phyloP scores from a whole-genome alignment of 2,113 vertebrate genomes.

The Isurus oxyrinchus region DNA sequence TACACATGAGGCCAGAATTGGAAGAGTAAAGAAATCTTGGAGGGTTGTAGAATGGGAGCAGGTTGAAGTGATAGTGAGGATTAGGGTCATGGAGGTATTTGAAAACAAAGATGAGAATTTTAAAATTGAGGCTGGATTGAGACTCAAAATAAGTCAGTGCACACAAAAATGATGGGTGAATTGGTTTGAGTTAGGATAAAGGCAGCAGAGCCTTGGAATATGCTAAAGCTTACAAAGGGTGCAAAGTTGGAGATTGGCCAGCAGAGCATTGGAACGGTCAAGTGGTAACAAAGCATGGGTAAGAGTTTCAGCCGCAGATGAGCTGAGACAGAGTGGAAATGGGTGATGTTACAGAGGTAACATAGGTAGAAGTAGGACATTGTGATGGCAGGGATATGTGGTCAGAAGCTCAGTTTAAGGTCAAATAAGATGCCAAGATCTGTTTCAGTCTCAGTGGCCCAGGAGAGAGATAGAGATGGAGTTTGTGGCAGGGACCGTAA shows the following conservation, averaged over 20 bases:
- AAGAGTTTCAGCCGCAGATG: not conserved
- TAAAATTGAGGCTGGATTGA: not conserved
- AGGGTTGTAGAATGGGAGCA: not conserved
- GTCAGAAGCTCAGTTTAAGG: not conserved
- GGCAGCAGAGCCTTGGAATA: not conserved
- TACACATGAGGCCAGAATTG: not conserved
- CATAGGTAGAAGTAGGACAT: not conserved
- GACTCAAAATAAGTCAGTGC: not conserved
- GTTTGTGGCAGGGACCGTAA: not conserved
- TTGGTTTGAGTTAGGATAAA: not conserved
- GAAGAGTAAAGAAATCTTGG: not conserved
- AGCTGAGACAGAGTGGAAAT: not conserved
- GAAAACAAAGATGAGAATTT: not conserved
- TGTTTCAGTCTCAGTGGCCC: not conserved
- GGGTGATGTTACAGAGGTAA: not conserved
- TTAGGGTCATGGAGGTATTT: not conserved
- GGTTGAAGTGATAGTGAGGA: not conserved
- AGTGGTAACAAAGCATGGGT: not conserved
- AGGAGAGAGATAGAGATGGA: not conserved
- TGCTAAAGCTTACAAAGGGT: not conserved
- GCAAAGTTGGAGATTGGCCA: not conserved
- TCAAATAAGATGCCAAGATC: not conserved
- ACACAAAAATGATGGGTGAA: not conserved
- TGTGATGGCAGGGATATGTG: not conserved
- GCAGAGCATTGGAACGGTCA: not conserved